phyloP scores from a whole-genome alignment of 2,888 invertebrate genomes.

The Epirrita christyi region DNA sequence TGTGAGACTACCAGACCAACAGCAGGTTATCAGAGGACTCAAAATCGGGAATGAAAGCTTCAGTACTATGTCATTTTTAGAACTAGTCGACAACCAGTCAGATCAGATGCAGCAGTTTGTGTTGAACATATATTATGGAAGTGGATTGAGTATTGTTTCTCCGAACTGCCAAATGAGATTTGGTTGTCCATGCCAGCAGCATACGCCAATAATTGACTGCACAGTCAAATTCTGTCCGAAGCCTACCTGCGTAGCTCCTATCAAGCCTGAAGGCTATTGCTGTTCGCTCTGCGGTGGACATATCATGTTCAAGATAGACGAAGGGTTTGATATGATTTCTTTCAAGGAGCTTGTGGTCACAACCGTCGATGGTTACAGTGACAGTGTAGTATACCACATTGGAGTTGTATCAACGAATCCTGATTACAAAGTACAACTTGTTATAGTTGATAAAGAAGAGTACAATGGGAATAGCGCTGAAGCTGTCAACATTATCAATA shows the following conservation, averaged over 20 bases:
- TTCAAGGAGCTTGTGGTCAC: constrained; percentile 59
- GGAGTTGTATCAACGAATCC: constrained; percentile 50
- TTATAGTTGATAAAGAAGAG: constrained; percentile 66
- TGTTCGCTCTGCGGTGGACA: constrained; percentile 74
- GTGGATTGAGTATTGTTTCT: constrained; percentile 45
- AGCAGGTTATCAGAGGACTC: constrained; percentile 54
- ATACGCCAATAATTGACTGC: constrained; percentile 59
- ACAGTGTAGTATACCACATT: constrained; percentile 58
- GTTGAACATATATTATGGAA: constrained; percentile 43
- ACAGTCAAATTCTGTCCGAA: constrained; percentile 61
- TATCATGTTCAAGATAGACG: constrained; percentile 56
- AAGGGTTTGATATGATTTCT: constrained; percentile 56
- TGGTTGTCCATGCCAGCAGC: constrained; percentile 70
- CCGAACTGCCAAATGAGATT: constrained; percentile 48
- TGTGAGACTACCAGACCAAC: constrained; percentile 54
- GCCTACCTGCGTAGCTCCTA: constrained; percentile 62
- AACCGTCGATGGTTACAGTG: constrained; percentile 50
- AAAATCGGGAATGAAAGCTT: constrained; percentile 48
- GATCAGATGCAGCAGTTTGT: constrained; percentile 53
- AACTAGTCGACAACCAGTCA: constrained; percentile 27
- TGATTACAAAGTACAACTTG: constrained; percentile 59
- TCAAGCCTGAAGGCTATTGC: constrained; percentile 71
- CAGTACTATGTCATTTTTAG: constrained; percentile 35
- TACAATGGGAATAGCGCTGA: constrained; percentile 66
- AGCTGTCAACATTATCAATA: constrained; percentile 57